A percentile compares a stretch with the other conserved stretches of the same genome.
These are phyloP conservation scores for Galeruca laticollis DNA, from an alignment of 2,888 invertebrate genomes.

Conservation along the genomic window DNA sequence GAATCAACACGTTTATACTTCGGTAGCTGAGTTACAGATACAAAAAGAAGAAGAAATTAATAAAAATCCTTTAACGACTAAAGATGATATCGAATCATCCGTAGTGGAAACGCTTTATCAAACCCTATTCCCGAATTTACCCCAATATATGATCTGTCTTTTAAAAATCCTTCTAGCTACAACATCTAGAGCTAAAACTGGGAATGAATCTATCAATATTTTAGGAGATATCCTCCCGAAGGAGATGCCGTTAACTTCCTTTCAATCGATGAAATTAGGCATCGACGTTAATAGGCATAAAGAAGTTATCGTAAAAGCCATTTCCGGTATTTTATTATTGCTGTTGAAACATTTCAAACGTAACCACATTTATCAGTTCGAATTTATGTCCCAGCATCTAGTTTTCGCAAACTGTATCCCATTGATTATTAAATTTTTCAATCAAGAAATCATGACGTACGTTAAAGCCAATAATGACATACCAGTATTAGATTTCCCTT, in stretches of 20 bases:
- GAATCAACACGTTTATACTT: conserved; percentile 92
- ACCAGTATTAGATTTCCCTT: conserved; percentile 94
- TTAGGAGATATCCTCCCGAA: conserved; percentile 97
- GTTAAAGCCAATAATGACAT: conserved; percentile 95
- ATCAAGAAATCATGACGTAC: conserved; percentile 96
- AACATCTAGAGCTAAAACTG: conserved; percentile 97
- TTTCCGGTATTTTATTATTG: conserved; percentile 89
- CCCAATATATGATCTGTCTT: conserved; percentile 97
- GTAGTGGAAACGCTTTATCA: conserved; percentile 91
- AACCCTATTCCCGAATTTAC: conserved; percentile 95
- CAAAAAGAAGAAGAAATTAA: conserved; percentile 92
- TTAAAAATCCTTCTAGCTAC: conserved; percentile 97
- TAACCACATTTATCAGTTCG: conserved; percentile 99
- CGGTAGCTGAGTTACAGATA: conserved; percentile 92
- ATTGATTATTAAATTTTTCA: conserved; percentile 97
- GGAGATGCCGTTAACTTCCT: conserved; percentile 96
- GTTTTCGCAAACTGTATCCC: conserved; percentile 99
- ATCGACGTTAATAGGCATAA: conserved; percentile 99
- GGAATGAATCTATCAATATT: conserved; percentile 98
- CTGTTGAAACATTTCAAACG: conserved; percentile 96
- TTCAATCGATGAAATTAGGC: conserved; percentile 94
- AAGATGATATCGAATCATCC: conserved; percentile 82
- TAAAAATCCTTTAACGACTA: conserved; percentile 89
- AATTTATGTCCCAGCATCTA: conserved; percentile 98
- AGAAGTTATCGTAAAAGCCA: conserved; percentile 97